Percentiles rank a stretch among this genome's conserved stretches.
phyloP scores from a whole-genome alignment of 2,797 vertebrate species.

The Pampus argenteus region DNA sequence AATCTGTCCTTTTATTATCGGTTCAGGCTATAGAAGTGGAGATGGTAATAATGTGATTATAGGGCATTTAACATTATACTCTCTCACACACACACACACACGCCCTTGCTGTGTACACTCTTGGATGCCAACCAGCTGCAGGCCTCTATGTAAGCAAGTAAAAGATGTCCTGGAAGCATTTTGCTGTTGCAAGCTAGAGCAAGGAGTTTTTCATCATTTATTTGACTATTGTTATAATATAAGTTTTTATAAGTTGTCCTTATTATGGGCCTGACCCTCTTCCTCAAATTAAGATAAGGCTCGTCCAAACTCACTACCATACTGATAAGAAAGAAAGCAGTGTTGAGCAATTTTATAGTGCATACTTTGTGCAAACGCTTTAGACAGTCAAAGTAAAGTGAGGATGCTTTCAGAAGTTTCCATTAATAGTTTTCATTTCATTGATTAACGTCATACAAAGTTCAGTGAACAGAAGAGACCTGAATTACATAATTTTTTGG shows the following conservation, averaged over 20 bases:
- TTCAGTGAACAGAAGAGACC: no score
- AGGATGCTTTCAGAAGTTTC: not conserved
- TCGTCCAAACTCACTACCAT: not conserved
- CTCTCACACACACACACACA: not conserved
- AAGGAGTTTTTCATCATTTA: conserved; percentile 5
- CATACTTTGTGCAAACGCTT: no score
- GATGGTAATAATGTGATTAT: conserved; percentile 11
- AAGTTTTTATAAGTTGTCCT: no score
- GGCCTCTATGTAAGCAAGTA: not conserved
- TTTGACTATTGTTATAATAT: conserved; percentile 10
- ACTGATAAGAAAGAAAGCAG: not conserved
- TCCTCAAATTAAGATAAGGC: conserved; percentile 20
- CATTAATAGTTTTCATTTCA: not conserved
- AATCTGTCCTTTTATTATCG: not conserved
- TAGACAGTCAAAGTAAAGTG: not conserved
- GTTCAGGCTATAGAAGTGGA: not conserved
- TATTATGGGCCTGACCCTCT: not conserved
- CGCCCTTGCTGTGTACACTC: not conserved
- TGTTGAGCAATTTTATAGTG: not conserved
- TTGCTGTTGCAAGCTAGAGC: not conserved
- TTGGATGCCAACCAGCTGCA: conserved; percentile 27
- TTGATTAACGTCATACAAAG: not conserved
- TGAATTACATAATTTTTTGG: no score
- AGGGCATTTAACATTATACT: not conserved
- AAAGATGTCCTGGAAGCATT: conserved; percentile 28